Percentiles rank a stretch among this genome's conserved stretches.
Conservation (phyloP, 92 coral and sea anemone genomes). For the Ricordea florida region DNA sequence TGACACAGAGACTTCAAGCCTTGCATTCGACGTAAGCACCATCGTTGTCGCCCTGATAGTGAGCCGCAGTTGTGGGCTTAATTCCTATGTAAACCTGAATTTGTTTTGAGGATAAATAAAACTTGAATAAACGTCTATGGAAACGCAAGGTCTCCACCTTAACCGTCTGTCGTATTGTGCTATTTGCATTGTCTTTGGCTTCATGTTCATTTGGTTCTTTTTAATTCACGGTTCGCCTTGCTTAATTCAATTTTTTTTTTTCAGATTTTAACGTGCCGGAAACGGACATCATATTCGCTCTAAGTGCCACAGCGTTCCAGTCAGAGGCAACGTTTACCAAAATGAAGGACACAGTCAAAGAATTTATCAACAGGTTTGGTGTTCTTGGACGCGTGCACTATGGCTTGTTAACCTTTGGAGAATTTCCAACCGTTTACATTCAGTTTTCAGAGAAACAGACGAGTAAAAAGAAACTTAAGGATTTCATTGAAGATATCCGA, state of each 20-base stretch:
- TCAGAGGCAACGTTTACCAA: conserved; percentile 68
- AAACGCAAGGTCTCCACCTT: no score
- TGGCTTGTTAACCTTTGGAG: conserved; percentile 69
- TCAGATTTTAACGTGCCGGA: conserved; percentile 53
- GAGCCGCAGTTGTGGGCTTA: no score
- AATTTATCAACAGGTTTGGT: conserved; percentile 71
- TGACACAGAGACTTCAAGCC: no score
- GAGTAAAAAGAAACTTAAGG: conserved; percentile 16
- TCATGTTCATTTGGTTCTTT: no score
- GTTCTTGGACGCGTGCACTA: conserved; percentile 53
- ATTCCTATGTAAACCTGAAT: no score
- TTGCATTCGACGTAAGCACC: no score
- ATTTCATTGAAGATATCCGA: conserved; percentile 34
- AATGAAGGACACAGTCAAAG: conserved; percentile 72
- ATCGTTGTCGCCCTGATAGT: no score
- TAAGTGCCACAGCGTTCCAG: conserved; percentile 67
- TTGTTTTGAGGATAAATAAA: no score
- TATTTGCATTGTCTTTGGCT: neutral
- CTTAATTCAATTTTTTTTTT: neutral
- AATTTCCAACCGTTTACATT: conserved; percentile 31
- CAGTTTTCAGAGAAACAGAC: conserved; percentile 24
- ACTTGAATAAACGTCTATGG: no score
- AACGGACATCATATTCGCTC: conserved; percentile 75
- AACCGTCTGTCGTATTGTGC: neutral
- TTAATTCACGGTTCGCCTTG: no score